A percentile compares a stretch with the other conserved stretches of the same genome.
These are phyloP conservation scores for Volucella bombylans DNA, from an alignment of 2,888 invertebrate species.

Conservation along the genomic window DNA sequence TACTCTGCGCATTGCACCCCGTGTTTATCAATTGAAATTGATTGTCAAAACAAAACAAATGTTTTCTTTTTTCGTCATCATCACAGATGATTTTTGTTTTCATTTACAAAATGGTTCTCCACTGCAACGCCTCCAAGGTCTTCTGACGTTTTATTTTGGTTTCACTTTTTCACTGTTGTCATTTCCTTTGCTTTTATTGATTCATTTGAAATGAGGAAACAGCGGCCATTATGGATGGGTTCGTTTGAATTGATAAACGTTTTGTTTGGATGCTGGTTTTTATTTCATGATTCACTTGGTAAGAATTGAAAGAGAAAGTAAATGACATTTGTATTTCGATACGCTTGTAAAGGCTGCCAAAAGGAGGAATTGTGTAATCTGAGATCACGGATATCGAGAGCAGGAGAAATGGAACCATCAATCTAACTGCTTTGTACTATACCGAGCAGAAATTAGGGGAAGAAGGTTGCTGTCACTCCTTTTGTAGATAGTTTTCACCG, in stretches of 20 bases:
- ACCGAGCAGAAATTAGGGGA: too few relatives aligned
- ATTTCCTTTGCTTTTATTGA: background rate
- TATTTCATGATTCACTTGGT: too few relatives aligned
- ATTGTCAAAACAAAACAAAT: slow-evolving; percentile 30
- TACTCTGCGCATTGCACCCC: slow-evolving; percentile 9
- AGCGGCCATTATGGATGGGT: background rate
- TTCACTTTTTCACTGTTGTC: background rate
- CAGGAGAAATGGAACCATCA: too few relatives aligned
- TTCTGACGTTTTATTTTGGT: slow-evolving; percentile 22
- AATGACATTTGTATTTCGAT: too few relatives aligned
- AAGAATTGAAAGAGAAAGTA: too few relatives aligned
- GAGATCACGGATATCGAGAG: too few relatives aligned
- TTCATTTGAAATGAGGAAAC: background rate
- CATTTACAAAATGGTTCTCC: slow-evolving; percentile 29
- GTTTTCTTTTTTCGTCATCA: background rate
- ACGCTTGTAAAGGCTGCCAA: too few relatives aligned
- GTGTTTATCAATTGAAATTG: slow-evolving; percentile 4
- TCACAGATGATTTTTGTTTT: slow-evolving; percentile 55
- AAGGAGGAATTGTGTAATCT: too few relatives aligned
- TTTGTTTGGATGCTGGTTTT: too few relatives aligned
- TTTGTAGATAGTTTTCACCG: too few relatives aligned
- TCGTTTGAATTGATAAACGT: background rate
- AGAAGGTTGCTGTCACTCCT: too few relatives aligned
- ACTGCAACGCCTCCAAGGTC: background rate
- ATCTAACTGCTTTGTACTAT: too few relatives aligned